These are phyloP conservation scores for Xestia xanthographa DNA, from an alignment of 2,888 invertebrate genomes.

Conservation along the genomic window DNA sequence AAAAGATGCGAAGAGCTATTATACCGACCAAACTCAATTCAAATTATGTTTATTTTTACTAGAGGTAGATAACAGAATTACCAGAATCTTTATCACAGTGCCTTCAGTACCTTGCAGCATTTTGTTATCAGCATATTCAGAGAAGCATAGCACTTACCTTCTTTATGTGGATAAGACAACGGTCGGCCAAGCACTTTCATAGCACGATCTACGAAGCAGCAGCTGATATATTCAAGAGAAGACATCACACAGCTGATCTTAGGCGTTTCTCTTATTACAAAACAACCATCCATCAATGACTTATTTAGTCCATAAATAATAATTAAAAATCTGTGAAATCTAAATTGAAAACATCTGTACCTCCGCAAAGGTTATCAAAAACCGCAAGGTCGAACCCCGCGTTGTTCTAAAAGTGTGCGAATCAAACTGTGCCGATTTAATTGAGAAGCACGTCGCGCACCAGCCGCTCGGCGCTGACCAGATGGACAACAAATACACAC, in stretches of 20 bases:
- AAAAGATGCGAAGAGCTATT: slow-evolving; percentile 15
- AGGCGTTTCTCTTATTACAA: slow-evolving; percentile 3
- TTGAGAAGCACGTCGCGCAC: slow-evolving; percentile 28
- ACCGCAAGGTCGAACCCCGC: slow-evolving; percentile 59
- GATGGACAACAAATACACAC: slow-evolving; percentile 40
- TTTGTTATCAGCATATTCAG: neutral
- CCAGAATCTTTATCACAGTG: neutral
- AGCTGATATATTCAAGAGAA: slow-evolving; percentile 38
- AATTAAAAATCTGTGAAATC: slow-evolving; percentile 10
- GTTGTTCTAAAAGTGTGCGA: slow-evolving; percentile 59
- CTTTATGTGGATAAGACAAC: slow-evolving; percentile 28
- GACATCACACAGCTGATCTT: slow-evolving; percentile 21
- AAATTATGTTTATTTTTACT: slow-evolving; percentile 14
- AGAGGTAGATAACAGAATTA: neutral
- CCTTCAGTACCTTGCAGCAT: neutral
- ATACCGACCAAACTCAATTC: slow-evolving; percentile 22
- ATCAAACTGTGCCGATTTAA: slow-evolving; percentile 36
- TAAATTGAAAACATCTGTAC: slow-evolving; percentile 36
- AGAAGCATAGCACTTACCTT: slow-evolving; percentile 43
- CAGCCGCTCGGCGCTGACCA: slow-evolving; percentile 17
- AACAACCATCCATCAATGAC: slow-evolving; percentile 10
- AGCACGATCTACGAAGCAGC: slow-evolving; percentile 27
- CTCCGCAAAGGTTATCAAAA: slow-evolving; percentile 43
- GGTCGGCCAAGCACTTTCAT: slow-evolving; percentile 30
- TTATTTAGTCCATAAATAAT: slow-evolving; percentile 16